These are phyloP conservation scores for Nomada fucata DNA, from an alignment of 2,888 invertebrate genomes.

Conservation along the genomic window DNA sequence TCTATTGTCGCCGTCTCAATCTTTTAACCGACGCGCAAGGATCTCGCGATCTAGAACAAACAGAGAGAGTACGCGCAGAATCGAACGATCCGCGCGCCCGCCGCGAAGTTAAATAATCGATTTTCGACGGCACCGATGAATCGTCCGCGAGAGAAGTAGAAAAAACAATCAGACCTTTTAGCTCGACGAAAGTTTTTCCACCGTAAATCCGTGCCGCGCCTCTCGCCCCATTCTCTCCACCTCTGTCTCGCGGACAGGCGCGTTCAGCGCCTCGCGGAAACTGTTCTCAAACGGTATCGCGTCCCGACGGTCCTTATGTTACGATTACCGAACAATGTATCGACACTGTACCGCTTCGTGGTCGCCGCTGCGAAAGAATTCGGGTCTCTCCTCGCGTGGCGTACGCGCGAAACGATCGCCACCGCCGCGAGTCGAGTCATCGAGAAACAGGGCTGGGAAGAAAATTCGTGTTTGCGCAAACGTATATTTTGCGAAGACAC, in stretches of 20 bases:
- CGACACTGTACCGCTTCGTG: background rate
- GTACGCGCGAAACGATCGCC: too few species aligned
- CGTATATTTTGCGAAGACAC: too few species aligned
- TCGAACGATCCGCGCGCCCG: background rate
- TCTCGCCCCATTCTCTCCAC: too few species aligned
- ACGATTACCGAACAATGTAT: background rate
- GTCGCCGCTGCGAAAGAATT: conserved; percentile 1
- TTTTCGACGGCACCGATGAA: background rate
- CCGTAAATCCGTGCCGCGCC: conserved; percentile 1
- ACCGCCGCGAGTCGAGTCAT: too few species aligned
- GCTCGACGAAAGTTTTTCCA: conserved; percentile 14
- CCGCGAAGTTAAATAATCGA: background rate
- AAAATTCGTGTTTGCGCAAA: too few species aligned
- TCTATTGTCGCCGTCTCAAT: too few species aligned
- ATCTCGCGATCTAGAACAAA: background rate
- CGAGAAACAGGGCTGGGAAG: too few species aligned
- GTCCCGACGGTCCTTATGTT: background rate
- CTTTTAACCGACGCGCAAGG: background rate
- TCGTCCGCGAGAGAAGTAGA: background rate
- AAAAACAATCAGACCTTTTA: conserved; percentile 10
- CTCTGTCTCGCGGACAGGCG: too few species aligned
- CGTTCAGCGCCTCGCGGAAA: background rate
- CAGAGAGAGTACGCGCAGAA: background rate
- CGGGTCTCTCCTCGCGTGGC: background rate
- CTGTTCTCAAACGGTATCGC: background rate